Conservation (phyloP, 2,113 vertebrate genomes). For the Gymnorhina tibicen region DNA sequence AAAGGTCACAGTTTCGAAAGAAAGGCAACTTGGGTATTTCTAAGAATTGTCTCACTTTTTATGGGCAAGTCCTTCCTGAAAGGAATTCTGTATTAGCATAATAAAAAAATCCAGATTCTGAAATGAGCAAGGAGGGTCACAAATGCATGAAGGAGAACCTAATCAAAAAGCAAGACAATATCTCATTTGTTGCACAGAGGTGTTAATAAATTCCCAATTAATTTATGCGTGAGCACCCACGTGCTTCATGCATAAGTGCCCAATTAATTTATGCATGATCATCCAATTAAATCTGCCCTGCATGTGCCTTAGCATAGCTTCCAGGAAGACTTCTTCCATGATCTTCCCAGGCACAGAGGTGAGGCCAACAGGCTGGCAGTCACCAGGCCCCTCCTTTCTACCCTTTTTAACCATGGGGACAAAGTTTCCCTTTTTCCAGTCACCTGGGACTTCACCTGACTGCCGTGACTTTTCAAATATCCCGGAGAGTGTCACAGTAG, state of each 20-base stretch:
- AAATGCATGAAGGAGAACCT: not conserved
- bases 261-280: not conserved
- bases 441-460: not conserved
- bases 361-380: not conserved
- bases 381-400: not conserved
- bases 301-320: not conserved
- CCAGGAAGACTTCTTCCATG: not conserved
- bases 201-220: not conserved
- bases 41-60: not conserved
- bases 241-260: not conserved
- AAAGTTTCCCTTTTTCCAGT: not conserved
- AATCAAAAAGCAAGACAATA: not conserved
- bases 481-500: rapidly evolving
- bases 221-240: not conserved
- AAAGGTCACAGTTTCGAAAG: not conserved
- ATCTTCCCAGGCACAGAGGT: not conserved
- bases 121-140: not conserved
- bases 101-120: not conserved
- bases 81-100: not conserved
- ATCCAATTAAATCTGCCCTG: not conserved
- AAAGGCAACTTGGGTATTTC: not conserved
- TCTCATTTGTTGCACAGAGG: not conserved
- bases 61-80: not conserved
- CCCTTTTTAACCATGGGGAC: not conserved
- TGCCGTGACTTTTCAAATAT: not conserved